Base-by-base conservation (phyloP, 1,140 invertebrate species). In the Macrotrachela quadricornifera region DNA sequence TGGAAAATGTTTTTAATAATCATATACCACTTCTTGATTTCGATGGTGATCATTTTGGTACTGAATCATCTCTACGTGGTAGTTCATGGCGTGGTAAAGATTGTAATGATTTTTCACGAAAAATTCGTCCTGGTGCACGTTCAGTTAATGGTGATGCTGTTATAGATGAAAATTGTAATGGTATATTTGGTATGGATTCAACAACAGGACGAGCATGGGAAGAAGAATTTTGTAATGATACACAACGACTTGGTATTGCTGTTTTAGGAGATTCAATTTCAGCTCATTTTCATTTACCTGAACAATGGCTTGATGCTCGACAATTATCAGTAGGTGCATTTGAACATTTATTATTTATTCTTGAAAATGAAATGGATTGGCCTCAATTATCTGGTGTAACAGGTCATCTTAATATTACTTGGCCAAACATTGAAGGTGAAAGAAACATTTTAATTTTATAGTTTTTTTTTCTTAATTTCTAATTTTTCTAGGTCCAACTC, bases 241-340 rank as follows among this genome's bases (percentile, higher is more conserved):
- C 61, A 11, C 54, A 63, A 10, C 59, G 62, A 11, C 51, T 62
- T 43, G 73, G 73, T 17, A 51, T 74, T 1, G 64, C 70, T 16
- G 66, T 70, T 16, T 57, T 75, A 17, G 73, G 73, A 6, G 73
- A 75, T 57, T 75, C 73, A 2, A 63, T 74, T 1, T 67, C 69
- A n/a, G 73, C 73, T n/a, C 72, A 74, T 60, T 74, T 75, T 53
- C 72, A 74, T 51, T 59, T 73, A 15, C 73, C 73, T 10, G 61
- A 66, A 52, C 57, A 69, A 39, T 74, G 72, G 72, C 58, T 74
- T n/a, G 72, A 53, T 48, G 43, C 51, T 13, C 15, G 18, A 6
- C 17, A 46, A 48, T 46, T 53, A 40, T 46, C 62, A 14, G 51
- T 68, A 67, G 60, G 59, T 45, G 56, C 58, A 10, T 64, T 72